These are phyloP conservation scores for Spodoptera picta DNA, from an alignment of 2,888 invertebrate genomes.

Conservation along the genomic window DNA sequence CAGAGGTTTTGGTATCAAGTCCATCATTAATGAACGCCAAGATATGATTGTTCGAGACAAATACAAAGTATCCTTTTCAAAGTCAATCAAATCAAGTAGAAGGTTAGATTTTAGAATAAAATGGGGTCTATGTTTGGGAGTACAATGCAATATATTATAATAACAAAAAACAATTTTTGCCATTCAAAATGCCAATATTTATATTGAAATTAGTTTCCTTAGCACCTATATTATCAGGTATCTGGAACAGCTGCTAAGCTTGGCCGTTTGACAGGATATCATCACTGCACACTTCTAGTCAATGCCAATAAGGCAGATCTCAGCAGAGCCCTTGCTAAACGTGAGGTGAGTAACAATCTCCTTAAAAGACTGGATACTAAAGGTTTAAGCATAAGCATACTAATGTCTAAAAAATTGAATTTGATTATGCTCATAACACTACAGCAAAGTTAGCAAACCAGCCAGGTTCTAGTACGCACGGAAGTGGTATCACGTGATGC, in stretches of 20 bases:
- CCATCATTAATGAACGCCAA: conserved; percentile 94
- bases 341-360: conserved; percentile 89
- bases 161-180: neutral
- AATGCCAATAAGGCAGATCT: conserved; percentile 94
- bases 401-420: too few species aligned
- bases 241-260: conserved; percentile 98
- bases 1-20: conserved; percentile 93
- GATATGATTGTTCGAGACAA: conserved; percentile 95
- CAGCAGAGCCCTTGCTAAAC: conserved; percentile 91
- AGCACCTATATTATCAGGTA: conserved; percentile 88
- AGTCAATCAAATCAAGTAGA: neutral
- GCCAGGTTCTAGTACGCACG: too few species aligned
- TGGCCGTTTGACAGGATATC: conserved; percentile 96
- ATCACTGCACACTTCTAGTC: conserved; percentile 98
- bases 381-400: too few species aligned
- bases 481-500: too few species aligned
- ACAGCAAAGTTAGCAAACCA: too few species aligned
- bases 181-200: conserved; percentile 1
- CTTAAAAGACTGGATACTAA: conserved; percentile 9
- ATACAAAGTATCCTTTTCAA: conserved; percentile 91
- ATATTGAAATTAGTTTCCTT: conserved; percentile 58
- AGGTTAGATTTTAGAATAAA: neutral
- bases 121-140: neutral
- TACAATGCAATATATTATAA: too few species aligned
- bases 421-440: too few species aligned